Percentiles rank a stretch among this genome's conserved stretches.
Evolutionary conservation across 2,888 invertebrate genomes (phyloP).

Genomic region (Brachypterus glaber): DNA sequence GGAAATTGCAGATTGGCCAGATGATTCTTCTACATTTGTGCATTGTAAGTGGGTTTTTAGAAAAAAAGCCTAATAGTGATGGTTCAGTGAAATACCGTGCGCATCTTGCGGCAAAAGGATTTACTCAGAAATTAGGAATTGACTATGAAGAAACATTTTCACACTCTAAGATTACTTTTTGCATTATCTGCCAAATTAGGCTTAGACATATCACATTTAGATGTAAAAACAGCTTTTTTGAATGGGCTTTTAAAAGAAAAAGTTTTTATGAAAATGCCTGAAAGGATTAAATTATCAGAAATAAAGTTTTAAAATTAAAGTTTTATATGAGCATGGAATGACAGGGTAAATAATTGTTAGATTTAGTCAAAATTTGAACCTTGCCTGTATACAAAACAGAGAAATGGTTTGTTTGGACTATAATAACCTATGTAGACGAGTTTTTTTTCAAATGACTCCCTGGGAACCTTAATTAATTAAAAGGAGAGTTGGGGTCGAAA

Average conservation of each 20-base stretch:
- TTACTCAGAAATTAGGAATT: too few relatives aligned
- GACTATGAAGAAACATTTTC: too few relatives aligned
- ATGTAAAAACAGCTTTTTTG: constrained; percentile 13
- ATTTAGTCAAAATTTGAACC: constrained; percentile 14
- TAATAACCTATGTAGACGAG: constrained; percentile 10
- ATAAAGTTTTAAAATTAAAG: constrained; percentile 10
- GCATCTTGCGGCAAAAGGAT: too few relatives aligned
- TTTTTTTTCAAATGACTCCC: too few relatives aligned
- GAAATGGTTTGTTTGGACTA: constrained; percentile 9
- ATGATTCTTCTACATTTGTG: too few relatives aligned
- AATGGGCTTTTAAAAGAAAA: constrained; percentile 10
- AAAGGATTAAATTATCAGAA: constrained; percentile 7
- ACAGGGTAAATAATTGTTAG: constrained; percentile 12
- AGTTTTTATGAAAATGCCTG: constrained; percentile 12
- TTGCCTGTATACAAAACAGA: constrained; percentile 12
- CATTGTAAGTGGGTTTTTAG: too few relatives aligned
- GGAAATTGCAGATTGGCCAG: constrained; percentile 11
- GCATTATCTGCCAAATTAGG: too few relatives aligned
- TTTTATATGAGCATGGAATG: constrained; percentile 13
- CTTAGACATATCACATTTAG: constrained; percentile 13
- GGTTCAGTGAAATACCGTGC: too few relatives aligned
- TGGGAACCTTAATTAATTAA: too few relatives aligned
- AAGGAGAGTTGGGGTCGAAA: constrained; percentile 8
- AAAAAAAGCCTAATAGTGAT: too few relatives aligned
- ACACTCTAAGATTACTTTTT: too few relatives aligned